Conservation (phyloP, 1,140 invertebrate species). For the Leguminivora glycinivorella region DNA sequence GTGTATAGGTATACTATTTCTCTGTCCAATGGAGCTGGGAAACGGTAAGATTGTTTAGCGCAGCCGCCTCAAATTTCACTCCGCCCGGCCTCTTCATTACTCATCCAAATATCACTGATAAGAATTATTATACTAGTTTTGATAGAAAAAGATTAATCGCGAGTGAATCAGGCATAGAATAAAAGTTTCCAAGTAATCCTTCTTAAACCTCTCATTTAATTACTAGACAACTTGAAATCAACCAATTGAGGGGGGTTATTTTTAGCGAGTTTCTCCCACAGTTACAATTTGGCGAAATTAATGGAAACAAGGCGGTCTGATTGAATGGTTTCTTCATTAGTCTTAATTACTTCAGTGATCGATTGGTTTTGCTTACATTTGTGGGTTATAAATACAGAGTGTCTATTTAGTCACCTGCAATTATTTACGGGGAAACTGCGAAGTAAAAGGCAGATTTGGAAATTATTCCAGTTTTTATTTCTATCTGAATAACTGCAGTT, state of each 20-base stretch:
- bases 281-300: constrained; percentile 5
- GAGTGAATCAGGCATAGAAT: neutral
- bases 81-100: too few relatives aligned
- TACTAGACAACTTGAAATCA: constrained; percentile 46
- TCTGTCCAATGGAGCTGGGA: too few relatives aligned
- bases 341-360: constrained; percentile 11
- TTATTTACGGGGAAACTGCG: constrained; percentile 16
- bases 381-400: neutral
- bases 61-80: too few relatives aligned
- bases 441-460: too few relatives aligned
- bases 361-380: neutral
- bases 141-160: neutral
- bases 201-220: constrained; percentile 40
- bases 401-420: too few relatives aligned
- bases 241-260: constrained; percentile 4
- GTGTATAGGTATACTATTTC: too few relatives aligned
- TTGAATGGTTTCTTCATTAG: constrained; percentile 19
- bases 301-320: constrained; percentile 23
- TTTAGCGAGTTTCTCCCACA: constrained; percentile 11
- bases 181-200: constrained; percentile 3
- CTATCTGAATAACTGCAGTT: too few relatives aligned
- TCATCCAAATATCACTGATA: too few relatives aligned
- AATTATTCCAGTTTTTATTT: too few relatives aligned
- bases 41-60: too few relatives aligned
- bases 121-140: too few relatives aligned